Evolutionary conservation across 1,140 invertebrate species (phyloP).

Genomic region (Chelonus insularis): DNA sequence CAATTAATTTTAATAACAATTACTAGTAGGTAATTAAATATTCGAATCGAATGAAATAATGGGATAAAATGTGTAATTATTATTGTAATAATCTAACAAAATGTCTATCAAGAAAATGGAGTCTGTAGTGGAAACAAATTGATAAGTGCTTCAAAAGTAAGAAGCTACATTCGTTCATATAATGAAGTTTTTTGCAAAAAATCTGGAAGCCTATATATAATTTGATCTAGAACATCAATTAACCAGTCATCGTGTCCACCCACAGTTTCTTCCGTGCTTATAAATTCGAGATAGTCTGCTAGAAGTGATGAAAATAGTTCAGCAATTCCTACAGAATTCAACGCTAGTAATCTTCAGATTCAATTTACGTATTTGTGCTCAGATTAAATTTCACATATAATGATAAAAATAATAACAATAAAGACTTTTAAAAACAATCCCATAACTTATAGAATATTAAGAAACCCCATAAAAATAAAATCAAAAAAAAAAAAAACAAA

Average conservation of each 20-base stretch:
- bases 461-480: neutral
- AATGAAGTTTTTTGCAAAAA: too few species aligned
- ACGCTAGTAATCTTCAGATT: neutral
- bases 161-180: too few species aligned
- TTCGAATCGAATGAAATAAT: too few species aligned
- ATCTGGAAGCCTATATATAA: constrained; percentile 36
- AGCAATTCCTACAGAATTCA: neutral
- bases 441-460: neutral
- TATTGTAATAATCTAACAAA: too few species aligned
- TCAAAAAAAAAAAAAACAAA: too few species aligned
- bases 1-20: too few species aligned
- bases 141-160: too few species aligned
- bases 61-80: too few species aligned
- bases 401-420: neutral
- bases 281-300: constrained; percentile 55
- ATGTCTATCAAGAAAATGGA: too few species aligned
- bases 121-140: too few species aligned
- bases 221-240: constrained; percentile 50
- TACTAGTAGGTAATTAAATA: too few species aligned
- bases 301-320: constrained; percentile 52
- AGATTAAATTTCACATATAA: constrained; percentile 1
- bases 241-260: constrained; percentile 17
- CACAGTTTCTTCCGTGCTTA: constrained; percentile 40
- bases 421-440: neutral
- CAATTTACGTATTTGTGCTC: neutral